Evolutionary conservation across 2,888 invertebrate genomes (phyloP), one percentile per base, ranked within the genome.

Genomic region (Hydriomena furcata): DNA sequence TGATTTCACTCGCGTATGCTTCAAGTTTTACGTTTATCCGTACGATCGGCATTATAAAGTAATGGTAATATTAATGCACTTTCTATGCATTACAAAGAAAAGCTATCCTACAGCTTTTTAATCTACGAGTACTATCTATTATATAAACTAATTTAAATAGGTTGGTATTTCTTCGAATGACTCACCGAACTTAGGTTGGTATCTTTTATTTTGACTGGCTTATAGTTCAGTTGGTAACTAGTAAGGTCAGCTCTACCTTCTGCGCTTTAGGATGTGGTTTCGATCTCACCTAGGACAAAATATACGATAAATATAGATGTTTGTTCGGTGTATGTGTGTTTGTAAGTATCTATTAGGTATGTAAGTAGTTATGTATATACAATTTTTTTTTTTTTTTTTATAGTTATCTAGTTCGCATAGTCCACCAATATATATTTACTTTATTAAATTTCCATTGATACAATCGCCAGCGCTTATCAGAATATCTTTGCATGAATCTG

Each of bases 401-500:
- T n/a, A n/a, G n/a, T n/a, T n/a, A n/a, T n/a, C n/a, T n/a, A n/a
- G n/a, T n/a, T n/a, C n/a, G n/a, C n/a, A n/a, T n/a, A n/a, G n/a
- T n/a, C n/a, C n/a, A 20, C 41, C 23, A 13, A 11, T 7, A 5
- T 2, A 13, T 34, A 28, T 32, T 28, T 35, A 10, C n/a, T 40
- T 38, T 34, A 17, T 50, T n/a, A n/a, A n/a, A n/a, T 27, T 25
- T 4, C 12, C 30, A 25, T 11, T 4, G 27, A 35, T 41, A 42
- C 11, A 25, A 25, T 36, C 13, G 31, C 11, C 44, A 13, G 23
- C 21, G 27, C 31, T 23, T 54, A 58, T 57, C 27, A 46, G 34
- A 37, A 42, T 52, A 57, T 56, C 55, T 45, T 42, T 45, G 46
- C 42, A 46, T 51, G 52, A 61, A 58, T 58, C 53, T 59, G 49